Percentiles rank a stretch among this genome's conserved stretches.
Conservation (phyloP, 2,888 invertebrate species). For the Epistrophe eligans region DNA sequence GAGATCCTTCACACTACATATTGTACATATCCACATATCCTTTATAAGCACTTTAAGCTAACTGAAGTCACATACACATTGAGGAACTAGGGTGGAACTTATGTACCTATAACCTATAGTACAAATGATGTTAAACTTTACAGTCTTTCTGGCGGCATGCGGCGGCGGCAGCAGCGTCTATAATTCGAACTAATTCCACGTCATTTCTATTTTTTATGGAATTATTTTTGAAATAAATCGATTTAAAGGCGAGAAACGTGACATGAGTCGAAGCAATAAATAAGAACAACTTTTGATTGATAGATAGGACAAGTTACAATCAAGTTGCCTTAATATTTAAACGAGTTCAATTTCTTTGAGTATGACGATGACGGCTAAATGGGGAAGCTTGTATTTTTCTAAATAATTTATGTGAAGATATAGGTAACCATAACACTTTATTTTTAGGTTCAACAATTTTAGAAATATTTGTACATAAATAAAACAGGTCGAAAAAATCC, state of each 20-base stretch:
- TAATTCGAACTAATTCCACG: slow-evolving; percentile 68
- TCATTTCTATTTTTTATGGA: slow-evolving; percentile 38
- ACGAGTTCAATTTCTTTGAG: slow-evolving; percentile 1
- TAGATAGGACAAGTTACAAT: slow-evolving; percentile 22
- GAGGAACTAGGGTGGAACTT: slow-evolving; percentile 26
- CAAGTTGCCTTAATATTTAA: slow-evolving; percentile 19
- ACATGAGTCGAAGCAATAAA: slow-evolving; percentile 27
- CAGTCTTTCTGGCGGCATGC: slow-evolving; percentile 43
- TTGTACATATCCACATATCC: slow-evolving; percentile 12
- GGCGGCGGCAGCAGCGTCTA: not conserved
- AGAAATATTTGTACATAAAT: not conserved
- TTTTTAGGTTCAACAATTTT: not conserved
- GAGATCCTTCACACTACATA: slow-evolving; percentile 21
- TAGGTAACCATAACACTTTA: not conserved
- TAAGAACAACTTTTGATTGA: slow-evolving; percentile 49
- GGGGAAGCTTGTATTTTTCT: slow-evolving; percentile 1
- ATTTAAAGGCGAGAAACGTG: slow-evolving; percentile 30
- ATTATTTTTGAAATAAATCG: slow-evolving; percentile 48
- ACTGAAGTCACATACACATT: not conserved
- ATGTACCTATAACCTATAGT: slow-evolving; percentile 39
- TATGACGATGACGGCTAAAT: slow-evolving; percentile 21
- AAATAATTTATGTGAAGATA: slow-evolving; percentile 14
- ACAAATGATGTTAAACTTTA: slow-evolving; percentile 28
- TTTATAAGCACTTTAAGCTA: slow-evolving; percentile 18
- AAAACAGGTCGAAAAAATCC: not conserved